Conservation (phyloP, 53 echinoderm and acorn worm species). For the Temnopleurus reevesii region DNA sequence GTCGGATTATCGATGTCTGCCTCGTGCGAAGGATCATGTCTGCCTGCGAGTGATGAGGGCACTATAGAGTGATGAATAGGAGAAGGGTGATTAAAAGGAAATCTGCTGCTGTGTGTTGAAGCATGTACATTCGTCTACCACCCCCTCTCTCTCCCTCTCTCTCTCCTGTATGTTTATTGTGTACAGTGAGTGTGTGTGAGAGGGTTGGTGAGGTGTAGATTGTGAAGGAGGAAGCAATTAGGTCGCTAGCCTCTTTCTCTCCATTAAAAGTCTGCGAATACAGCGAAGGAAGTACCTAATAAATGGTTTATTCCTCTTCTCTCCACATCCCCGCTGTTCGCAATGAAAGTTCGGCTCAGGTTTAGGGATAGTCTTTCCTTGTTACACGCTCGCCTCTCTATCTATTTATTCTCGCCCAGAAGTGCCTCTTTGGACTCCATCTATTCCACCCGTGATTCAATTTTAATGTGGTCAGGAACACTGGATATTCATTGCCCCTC, state of each 20-base stretch:
- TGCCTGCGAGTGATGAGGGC: constrained; percentile 37
- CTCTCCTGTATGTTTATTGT: constrained; percentile 1
- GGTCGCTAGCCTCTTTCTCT: constrained; percentile 46
- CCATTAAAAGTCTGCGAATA: neutral
- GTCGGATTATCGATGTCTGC: constrained; percentile 22
- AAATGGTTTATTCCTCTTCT: constrained; percentile 41
- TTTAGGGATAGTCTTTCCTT: neutral
- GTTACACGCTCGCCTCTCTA: neutral
- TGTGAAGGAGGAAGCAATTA: constrained; percentile 1
- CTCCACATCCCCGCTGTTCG: neutral
- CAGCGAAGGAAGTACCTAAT: constrained; percentile 34
- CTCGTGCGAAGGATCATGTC: neutral
- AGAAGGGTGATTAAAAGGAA: constrained; percentile 38
- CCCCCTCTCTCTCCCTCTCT: neutral
- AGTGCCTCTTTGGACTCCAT: constrained; percentile 35
- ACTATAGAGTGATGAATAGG: constrained; percentile 49
- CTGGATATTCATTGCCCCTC: constrained; percentile 21
- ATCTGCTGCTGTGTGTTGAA: constrained; percentile 47
- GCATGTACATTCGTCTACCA: constrained; percentile 34
- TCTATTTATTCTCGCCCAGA: neutral
- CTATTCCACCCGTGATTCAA: constrained; percentile 6
- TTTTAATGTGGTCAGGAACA: constrained; percentile 27
- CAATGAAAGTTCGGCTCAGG: neutral
- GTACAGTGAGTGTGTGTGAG: neutral
- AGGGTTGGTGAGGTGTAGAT: neutral